Base-by-base conservation (phyloP, 2,888 invertebrate genomes). In the Tachina fera region DNA sequence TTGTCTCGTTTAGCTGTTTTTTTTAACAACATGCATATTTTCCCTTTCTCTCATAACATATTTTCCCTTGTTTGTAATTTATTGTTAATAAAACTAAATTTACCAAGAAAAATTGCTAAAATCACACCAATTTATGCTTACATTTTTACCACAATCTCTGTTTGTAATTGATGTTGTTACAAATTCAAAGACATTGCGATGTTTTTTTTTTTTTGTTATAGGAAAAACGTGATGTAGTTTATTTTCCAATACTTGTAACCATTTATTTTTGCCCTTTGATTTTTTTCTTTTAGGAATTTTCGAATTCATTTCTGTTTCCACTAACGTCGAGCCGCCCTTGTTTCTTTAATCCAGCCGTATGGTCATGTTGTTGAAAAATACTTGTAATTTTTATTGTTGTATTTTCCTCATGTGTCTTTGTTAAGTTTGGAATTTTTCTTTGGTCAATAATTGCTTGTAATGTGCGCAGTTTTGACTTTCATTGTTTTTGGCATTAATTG, bases 401-500 rank as follows among this genome's bases (percentile, higher is more conserved):
- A 4, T 49, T 65, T 49, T 41, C 56, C 49, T 77, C 43, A 9
- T 39, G 53, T 19, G 39, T 67, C 16, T 67, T 61, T 45, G 9
- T 63, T 49, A n/a, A 16, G 67, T 14, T 67, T 67, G 39, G 6
- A 22, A 43, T 60, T 51, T 67, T 9, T 16, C 22, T 67, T 83
- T 68, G 19, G 19, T 41, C 71, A 77, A 74, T 86, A 83, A 86
- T 83, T 86, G 72, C 76, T 80, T 76, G 56, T 83, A 86, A 76
- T 79, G 43, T 72, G 76, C 76, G 61, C 41, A 79, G 53, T 79
- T 83, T 56, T 61, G 79, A 68, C 63, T 76, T 83, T 86, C 65
- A 86, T 83, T 49, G 83, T 75, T 86, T 86, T 83, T 86, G 86
- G 65, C 86, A 86, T 83, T 86, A 86, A 86, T 83, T 83, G 86